phyloP scores from a whole-genome alignment of 2,888 invertebrate species.

The Eupithecia dodoneata region DNA sequence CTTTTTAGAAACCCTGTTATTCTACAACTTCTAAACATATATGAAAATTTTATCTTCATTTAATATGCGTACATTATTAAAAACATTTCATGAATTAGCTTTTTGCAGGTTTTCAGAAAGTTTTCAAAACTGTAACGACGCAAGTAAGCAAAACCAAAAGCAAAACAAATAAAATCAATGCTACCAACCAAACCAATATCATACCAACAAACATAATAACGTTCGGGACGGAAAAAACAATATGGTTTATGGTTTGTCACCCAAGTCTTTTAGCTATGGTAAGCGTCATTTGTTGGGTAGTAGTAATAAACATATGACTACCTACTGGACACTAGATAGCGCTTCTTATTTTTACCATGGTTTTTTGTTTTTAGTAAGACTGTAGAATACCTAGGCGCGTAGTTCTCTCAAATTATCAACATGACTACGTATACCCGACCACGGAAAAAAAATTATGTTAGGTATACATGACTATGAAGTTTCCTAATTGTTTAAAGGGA shows the following conservation, averaged over 20 bases:
- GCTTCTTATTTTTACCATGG: neutral
- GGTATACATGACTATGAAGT: too few relatives aligned
- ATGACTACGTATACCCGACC: too few relatives aligned
- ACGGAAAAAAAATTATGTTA: too few relatives aligned
- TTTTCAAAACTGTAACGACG: slow-evolving; percentile 13
- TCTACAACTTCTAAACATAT: neutral
- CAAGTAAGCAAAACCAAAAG: neutral
- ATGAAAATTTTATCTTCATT: neutral
- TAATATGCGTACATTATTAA: neutral
- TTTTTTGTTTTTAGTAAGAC: neutral
- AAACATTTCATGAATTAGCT: neutral
- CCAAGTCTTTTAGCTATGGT: neutral
- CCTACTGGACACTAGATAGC: neutral
- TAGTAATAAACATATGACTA: neutral
- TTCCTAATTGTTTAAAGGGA: too few relatives aligned
- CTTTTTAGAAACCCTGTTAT: neutral
- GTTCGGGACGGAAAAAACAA: too few relatives aligned
- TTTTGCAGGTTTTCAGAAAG: neutral
- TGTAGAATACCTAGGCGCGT: neutral
- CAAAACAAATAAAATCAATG: neutral
- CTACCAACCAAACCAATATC: neutral
- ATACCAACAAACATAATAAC: too few relatives aligned
- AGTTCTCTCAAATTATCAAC: neutral
- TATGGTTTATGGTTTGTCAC: neutral
- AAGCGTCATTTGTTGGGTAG: neutral